These are phyloP conservation scores for Halichoerus grypus DNA, from an alignment of 2,113 vertebrate genomes.

Conservation along the genomic window DNA sequence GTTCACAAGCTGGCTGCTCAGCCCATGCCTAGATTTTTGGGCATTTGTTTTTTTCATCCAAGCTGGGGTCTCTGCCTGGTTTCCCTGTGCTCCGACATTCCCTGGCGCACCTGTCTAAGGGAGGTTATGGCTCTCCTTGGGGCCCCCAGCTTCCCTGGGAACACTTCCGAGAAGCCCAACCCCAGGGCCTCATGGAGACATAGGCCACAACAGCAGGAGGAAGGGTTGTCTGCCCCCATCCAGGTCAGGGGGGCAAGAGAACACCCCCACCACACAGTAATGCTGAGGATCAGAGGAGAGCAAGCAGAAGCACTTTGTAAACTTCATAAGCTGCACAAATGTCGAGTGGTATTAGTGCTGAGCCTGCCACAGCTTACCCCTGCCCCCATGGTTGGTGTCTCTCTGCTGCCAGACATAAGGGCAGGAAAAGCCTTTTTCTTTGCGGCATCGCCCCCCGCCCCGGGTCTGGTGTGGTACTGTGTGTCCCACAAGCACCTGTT, in stretches of 20 bases:
- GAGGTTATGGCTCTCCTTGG: not conserved
- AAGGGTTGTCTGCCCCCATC: not conserved
- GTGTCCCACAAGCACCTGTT: not conserved
- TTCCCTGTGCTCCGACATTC: not conserved
- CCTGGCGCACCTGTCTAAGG: not conserved
- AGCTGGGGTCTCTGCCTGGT: not conserved
- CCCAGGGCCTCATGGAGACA: not conserved
- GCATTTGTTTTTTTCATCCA: not conserved
- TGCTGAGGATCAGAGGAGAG: not conserved
- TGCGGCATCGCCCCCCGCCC: not conserved
- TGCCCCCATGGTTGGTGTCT: accelerated
- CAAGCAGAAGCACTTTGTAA: slow-evolving; percentile 55
- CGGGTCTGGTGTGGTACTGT: too few relatives aligned
- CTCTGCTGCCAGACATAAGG: not conserved
- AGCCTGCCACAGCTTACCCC: not conserved
- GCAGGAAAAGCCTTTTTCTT: slow-evolving; percentile 1
- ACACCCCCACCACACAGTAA: too few relatives aligned
- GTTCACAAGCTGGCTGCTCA: not conserved
- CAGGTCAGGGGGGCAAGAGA: not conserved
- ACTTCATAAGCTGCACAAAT: slow-evolving; percentile 70
- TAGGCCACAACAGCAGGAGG: not conserved
- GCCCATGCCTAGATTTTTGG: not conserved
- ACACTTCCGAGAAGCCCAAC: not conserved
- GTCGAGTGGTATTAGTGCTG: slow-evolving; percentile 60
- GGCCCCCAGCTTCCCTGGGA: not conserved